These are phyloP conservation scores for Episyrphus balteatus DNA, from an alignment of 1,140 invertebrate genomes.

Conservation along the genomic window DNA sequence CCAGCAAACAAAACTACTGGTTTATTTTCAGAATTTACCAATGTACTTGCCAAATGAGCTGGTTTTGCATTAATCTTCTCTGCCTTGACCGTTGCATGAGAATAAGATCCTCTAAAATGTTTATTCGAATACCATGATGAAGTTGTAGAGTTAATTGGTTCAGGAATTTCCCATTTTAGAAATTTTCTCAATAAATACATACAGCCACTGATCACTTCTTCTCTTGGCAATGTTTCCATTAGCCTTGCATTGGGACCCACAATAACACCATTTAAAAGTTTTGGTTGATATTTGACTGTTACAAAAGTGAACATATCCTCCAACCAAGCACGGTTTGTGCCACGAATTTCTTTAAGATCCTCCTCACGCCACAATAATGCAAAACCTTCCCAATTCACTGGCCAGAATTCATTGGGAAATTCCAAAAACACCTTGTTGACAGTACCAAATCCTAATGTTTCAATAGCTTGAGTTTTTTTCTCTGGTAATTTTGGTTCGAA, in stretches of 20 bases:
- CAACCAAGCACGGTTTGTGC: constrained; percentile 42
- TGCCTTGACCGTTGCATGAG: constrained; percentile 44
- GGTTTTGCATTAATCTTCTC: constrained; percentile 38
- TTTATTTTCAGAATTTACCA: constrained; percentile 21
- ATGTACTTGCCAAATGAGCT: constrained; percentile 32
- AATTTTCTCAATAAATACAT: constrained; percentile 30
- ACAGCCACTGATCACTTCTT: constrained; percentile 34
- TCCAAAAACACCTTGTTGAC: constrained; percentile 62
- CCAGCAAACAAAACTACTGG: constrained; percentile 52
- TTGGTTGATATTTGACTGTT: constrained; percentile 45
- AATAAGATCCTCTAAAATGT: constrained; percentile 52
- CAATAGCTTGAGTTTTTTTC: constrained; percentile 46
- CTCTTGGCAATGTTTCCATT: constrained; percentile 40
- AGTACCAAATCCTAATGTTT: constrained; percentile 50
- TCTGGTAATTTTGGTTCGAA: constrained; percentile 46
- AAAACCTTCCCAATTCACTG: constrained; percentile 33
- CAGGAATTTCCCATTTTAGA: neutral
- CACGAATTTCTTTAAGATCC: constrained; percentile 41
- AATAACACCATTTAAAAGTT: constrained; percentile 51
- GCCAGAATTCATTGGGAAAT: constrained; percentile 54
- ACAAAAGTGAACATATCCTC: constrained; percentile 49
- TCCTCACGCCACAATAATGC: constrained; percentile 40
- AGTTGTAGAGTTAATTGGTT: constrained; percentile 7
- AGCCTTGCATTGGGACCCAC: constrained; percentile 38
- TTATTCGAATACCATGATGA: constrained; percentile 54